These are phyloP conservation scores for Cyphomyrmex costatus DNA, from an alignment of 1,140 invertebrate species.

Conservation along the genomic window DNA sequence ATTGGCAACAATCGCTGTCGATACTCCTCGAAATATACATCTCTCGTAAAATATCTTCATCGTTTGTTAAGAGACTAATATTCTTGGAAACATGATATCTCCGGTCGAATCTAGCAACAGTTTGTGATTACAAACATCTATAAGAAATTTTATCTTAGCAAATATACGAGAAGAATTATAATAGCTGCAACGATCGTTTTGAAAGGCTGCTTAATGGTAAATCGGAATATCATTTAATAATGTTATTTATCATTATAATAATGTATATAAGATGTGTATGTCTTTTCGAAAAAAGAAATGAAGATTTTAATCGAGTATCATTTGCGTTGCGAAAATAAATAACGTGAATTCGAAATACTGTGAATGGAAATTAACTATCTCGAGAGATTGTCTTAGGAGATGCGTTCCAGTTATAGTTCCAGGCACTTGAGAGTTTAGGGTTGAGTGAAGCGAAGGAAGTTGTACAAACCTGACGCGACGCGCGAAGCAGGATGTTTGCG, in stretches of 20 bases:
- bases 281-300: neutral
- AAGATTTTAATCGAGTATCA: neutral
- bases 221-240: neutral
- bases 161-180: neutral
- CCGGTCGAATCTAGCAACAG: neutral
- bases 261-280: too few relatives aligned
- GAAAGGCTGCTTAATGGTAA: neutral
- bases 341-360: neutral
- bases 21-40: neutral
- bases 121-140: neutral
- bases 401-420: constrained; percentile 46
- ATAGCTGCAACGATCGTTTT: neutral
- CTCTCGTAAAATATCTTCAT: neutral
- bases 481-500: constrained; percentile 35
- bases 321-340: constrained; percentile 19
- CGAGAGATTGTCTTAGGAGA: constrained; percentile 40
- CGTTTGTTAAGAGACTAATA: neutral
- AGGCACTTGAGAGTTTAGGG: constrained; percentile 47
- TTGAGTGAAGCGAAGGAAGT: constrained; percentile 31
- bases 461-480: constrained; percentile 57
- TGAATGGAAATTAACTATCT: constrained; percentile 54
- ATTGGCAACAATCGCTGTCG: constrained; percentile 36
- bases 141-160: neutral
- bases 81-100: constrained; percentile 17
- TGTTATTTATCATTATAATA: neutral